A percentile compares a stretch with the other conserved stretches of the same genome.
Evolutionary conservation across 1,140 invertebrate species (phyloP).

Genomic region (Musca domestica): DNA sequence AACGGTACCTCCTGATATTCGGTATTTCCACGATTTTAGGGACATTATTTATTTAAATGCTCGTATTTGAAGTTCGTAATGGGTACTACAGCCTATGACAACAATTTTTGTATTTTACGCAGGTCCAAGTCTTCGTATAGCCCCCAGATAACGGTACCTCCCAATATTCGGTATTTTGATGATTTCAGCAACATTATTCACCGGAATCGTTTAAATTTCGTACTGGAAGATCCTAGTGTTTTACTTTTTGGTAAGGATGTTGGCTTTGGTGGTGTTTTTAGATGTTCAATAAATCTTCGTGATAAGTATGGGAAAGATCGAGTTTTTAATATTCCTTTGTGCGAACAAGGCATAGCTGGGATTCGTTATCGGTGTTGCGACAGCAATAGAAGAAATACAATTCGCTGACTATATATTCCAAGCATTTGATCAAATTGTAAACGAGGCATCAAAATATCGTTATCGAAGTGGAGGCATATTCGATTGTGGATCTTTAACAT

Average conservation of each 20-base stretch:
- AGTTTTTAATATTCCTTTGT: conserved; percentile 97
- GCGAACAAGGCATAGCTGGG: conserved; percentile 97
- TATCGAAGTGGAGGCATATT: conserved; percentile 91
- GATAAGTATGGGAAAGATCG: conserved; percentile 88
- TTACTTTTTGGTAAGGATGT: conserved; percentile 98
- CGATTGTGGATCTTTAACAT: conserved; percentile 88
- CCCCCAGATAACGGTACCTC: too few species aligned
- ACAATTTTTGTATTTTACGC: too few species aligned
- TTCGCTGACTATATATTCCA: conserved; percentile 99
- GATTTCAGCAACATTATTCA: too few species aligned
- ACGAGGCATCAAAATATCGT: conserved; percentile 91
- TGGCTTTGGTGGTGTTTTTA: conserved; percentile 97
- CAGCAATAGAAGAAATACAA: conserved; percentile 98
- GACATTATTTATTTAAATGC: too few species aligned
- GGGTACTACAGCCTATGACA: too few species aligned
- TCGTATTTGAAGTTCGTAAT: too few species aligned
- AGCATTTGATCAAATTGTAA: conserved; percentile 95
- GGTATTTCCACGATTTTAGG: too few species aligned
- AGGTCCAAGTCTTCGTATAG: too few species aligned
- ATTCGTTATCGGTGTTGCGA: conserved; percentile 97
- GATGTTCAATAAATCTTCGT: conserved; percentile 86
- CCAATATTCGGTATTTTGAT: too few species aligned
- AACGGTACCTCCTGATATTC: too few species aligned
- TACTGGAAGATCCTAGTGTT: too few species aligned
- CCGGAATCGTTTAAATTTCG: too few species aligned